Base-by-base conservation (phyloP, 2,797 vertebrate species). In the Sphenopsis melanotis region DNA sequence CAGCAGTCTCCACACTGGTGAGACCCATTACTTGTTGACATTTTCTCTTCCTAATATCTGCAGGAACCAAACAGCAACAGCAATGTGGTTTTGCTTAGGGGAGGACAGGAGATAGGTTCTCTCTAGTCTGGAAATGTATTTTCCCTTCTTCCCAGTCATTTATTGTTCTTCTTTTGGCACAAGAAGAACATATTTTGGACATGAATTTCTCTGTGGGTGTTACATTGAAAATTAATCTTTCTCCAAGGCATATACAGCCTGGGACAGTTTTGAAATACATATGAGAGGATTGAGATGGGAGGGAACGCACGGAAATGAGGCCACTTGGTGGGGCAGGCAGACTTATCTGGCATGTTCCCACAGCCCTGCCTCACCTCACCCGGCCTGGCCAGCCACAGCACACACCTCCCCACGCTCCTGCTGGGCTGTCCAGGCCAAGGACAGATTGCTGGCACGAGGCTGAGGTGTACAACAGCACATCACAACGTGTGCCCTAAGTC, bases 81-180 rank as follows among this genome's bases (percentile, higher is more conserved):
- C 89, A 79, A 79, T 84, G 88, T 47, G 90, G 88, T 95, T 95
- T 94, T 74, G 77, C 85, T 92, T 79, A 69, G 41, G 47, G 70
- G 36, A 95, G 42, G 82, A 88, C 13, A 13, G 80, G 83, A 94
- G 95, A 76, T 96, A 55, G 65, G 69, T 90, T 93, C 90, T 93
- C 79, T 90, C 93, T 91, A 72, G 93, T 95, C 91, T 95, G 94
- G 74, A 95, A 93, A 83, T 55, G 44, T 32, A 76, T 94, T 95
- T 93, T 94, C 63, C 41, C 74, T 79, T 81, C 74, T 93, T 91
- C 85, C 80, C 83, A 86, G 74, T 90, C 88, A 9, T 91, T 95
- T 94, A 96, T 95, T 96, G 95, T 95, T 96, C 88, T 95, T 95
- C 83, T 95, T 90, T 90, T 96, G 95, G 95, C 95, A 96, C 59